Conservation (phyloP, 2,113 vertebrate genomes). For the Gymnorhina tibicen region DNA sequence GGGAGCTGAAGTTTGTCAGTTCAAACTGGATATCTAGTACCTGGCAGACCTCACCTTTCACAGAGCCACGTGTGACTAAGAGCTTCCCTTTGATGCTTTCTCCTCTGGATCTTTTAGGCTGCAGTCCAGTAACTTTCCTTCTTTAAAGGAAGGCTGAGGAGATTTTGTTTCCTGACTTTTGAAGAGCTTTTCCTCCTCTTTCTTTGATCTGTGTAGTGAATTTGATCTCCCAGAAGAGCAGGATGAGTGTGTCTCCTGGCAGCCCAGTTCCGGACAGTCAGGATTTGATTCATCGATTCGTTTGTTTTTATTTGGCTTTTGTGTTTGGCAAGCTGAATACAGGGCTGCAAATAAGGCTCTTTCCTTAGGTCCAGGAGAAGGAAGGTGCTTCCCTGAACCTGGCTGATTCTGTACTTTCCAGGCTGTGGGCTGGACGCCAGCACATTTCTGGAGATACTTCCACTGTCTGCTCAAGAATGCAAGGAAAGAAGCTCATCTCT, state of each 20-base stretch:
- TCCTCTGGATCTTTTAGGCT: constrained; percentile 52
- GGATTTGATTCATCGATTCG: constrained; percentile 40
- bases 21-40: constrained; percentile 17
- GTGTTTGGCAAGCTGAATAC: not conserved
- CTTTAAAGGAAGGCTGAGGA: constrained; percentile 58
- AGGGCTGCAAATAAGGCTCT: not conserved
- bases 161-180: constrained; percentile 65
- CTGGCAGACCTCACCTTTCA: constrained; percentile 45
- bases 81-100: constrained; percentile 42
- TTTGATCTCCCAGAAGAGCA: constrained; percentile 59
- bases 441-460: not conserved
- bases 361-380: not conserved
- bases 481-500: not conserved
- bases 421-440: not conserved
- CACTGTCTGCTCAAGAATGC: not conserved
- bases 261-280: not conserved
- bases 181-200: constrained; percentile 60
- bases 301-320: constrained; percentile 44
- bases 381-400: constrained; percentile 21
- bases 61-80: not conserved
- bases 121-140: constrained; percentile 61
- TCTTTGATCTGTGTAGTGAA: constrained; percentile 63
- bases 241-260: constrained; percentile 36
- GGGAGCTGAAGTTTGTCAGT: not conserved
- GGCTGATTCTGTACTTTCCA: not conserved